phyloP scores from a whole-genome alignment of 2,113 vertebrate genomes.

The Apodemus speciosus region DNA sequence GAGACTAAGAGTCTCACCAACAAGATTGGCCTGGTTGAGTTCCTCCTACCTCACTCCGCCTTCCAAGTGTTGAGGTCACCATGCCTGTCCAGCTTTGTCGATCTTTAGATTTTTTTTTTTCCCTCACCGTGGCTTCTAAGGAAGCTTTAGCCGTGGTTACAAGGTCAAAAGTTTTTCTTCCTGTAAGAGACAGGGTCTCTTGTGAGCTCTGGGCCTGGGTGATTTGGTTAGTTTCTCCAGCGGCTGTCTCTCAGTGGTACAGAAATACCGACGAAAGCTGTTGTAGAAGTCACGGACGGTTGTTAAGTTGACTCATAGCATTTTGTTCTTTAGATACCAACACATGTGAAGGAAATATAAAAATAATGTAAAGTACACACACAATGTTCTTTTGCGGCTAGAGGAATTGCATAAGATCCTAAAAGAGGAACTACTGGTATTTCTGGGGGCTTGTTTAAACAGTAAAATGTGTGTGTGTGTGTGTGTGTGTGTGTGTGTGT shows the following conservation, averaged over 20 bases:
- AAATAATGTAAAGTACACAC: conserved; percentile 74
- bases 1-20: background rate
- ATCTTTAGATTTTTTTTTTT: background rate
- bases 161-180: background rate
- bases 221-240: background rate
- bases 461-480: background rate
- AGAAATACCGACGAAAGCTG: background rate
- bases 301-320: conserved; percentile 51
- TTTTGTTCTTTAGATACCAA: conserved; percentile 57
- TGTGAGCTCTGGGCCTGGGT: background rate
- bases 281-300: conserved; percentile 4
- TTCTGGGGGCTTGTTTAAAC: conserved; percentile 63
- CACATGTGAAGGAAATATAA: conserved; percentile 71
- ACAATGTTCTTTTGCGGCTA: conserved; percentile 75
- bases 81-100: background rate
- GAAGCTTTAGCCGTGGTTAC: background rate
- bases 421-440: conserved; percentile 79
- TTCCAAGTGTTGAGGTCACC: background rate
- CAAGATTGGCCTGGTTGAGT: background rate
- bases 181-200: background rate
- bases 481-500: too few relatives aligned
- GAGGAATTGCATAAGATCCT: conserved; percentile 73
- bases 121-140: background rate
- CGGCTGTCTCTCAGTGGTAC: background rate
- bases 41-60: background rate